Conservation (phyloP, 1,140 invertebrate genomes). For the Brachionus rotundiformis region DNA sequence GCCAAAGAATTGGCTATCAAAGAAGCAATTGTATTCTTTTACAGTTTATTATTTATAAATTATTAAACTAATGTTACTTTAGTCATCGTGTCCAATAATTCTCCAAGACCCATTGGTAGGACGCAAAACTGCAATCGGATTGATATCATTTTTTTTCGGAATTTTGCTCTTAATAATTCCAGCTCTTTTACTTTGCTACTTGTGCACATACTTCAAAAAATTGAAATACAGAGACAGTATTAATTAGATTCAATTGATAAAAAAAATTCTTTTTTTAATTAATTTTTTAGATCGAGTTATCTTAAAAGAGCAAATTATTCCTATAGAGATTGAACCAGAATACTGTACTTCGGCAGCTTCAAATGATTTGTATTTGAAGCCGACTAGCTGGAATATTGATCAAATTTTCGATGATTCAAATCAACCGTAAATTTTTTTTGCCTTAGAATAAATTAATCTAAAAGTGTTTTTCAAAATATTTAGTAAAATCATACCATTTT, state of each 20-base stretch:
- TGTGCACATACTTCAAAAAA: not conserved
- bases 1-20: not conserved
- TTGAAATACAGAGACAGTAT: conserved; percentile 17
- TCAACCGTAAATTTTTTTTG: not conserved
- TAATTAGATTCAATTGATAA: too few relatives aligned
- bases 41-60: not conserved
- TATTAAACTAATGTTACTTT: not conserved
- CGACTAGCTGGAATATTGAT: not conserved
- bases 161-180: not conserved
- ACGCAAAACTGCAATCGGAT: not conserved
- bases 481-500: not conserved
- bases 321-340: not conserved
- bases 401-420: conserved; percentile 7
- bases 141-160: conserved; percentile 10
- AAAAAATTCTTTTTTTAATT: not conserved
- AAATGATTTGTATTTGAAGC: not conserved
- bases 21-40: not conserved
- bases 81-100: conserved; percentile 9
- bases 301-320: conserved; percentile 17
- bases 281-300: not conserved
- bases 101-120: not conserved
- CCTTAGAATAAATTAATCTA: not conserved
- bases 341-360: not conserved
- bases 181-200: not conserved
- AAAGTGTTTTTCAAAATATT: not conserved